These are phyloP conservation scores for Globodera rostochiensis DNA, from an alignment of 1,140 invertebrate genomes.

Conservation along the genomic window DNA sequence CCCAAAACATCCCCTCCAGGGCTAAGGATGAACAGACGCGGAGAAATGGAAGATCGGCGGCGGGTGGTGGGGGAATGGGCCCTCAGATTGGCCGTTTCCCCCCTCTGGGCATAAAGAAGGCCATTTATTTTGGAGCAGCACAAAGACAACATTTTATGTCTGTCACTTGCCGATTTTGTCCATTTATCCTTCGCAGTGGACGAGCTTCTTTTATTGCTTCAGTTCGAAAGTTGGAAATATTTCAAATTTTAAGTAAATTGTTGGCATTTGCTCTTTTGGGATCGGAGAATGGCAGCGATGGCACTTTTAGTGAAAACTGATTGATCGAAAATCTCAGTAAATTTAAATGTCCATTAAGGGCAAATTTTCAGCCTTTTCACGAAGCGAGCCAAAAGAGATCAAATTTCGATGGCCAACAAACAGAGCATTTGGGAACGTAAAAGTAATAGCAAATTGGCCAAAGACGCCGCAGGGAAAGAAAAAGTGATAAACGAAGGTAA, in stretches of 20 bases:
- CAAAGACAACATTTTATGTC: conserved; percentile 6
- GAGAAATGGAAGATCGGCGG: not conserved
- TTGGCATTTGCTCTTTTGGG: too few species aligned
- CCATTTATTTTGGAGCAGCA: not conserved
- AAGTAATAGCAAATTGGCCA: not conserved
- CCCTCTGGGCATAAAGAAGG: not conserved
- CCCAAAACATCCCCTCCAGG: not conserved
- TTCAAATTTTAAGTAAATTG: not conserved
- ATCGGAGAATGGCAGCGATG: too few species aligned
- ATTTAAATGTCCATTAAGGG: not conserved
- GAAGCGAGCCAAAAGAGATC: not conserved
- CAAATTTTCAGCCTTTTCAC: not conserved
- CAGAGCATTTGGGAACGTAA: not conserved
- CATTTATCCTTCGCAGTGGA: not conserved
- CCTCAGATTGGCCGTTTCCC: not conserved
- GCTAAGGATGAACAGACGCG: not conserved
- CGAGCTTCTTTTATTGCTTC: not conserved
- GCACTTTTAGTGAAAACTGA: not conserved
- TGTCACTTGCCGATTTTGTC: not conserved
- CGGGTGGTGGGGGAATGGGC: not conserved
- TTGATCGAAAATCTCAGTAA: not conserved
- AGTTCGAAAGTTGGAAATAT: not conserved
- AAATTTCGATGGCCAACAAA: not conserved
- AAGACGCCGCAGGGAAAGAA: not conserved
- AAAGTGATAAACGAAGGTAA: not conserved